phyloP scores from a whole-genome alignment of 2,888 invertebrate genomes.

The Eupsilia transversa region DNA sequence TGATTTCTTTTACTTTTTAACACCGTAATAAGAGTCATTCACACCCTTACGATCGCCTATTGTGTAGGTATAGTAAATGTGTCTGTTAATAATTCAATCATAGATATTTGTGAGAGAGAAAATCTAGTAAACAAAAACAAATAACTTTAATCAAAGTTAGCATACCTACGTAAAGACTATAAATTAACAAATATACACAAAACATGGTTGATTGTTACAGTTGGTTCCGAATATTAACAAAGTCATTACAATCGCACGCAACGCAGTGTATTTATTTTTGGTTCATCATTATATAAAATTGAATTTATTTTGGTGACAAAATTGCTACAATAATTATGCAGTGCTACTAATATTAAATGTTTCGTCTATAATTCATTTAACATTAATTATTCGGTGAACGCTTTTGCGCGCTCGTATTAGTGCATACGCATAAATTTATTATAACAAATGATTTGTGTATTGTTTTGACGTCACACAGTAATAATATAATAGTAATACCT shows the following conservation, averaged over 20 bases:
- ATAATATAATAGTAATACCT: slow-evolving; percentile 36
- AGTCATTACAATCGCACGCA: slow-evolving; percentile 30
- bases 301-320: slow-evolving; percentile 41
- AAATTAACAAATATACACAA: slow-evolving; percentile 8
- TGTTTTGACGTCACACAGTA: slow-evolving; percentile 47
- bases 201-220: slow-evolving; percentile 10
- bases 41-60: slow-evolving; percentile 34
- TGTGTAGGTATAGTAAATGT: slow-evolving; percentile 1
- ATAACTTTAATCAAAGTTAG: too few relatives aligned
- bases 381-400: slow-evolving; percentile 59
- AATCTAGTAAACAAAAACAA: not conserved
- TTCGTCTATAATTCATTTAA: slow-evolving; percentile 58
- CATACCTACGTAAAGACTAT: too few relatives aligned
- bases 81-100: slow-evolving; percentile 3
- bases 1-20: slow-evolving; percentile 75
- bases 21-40: slow-evolving; percentile 74
- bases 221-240: slow-evolving; percentile 37
- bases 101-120: not conserved
- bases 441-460: slow-evolving; percentile 58
- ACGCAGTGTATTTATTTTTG: slow-evolving; percentile 34
- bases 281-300: slow-evolving; percentile 41
- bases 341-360: slow-evolving; percentile 43
- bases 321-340: slow-evolving; percentile 42
- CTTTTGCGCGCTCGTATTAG: slow-evolving; percentile 50
- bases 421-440: slow-evolving; percentile 50